Evolutionary conservation across 2,888 invertebrate species (phyloP).

Genomic region (Polydrusus cervinus): DNA sequence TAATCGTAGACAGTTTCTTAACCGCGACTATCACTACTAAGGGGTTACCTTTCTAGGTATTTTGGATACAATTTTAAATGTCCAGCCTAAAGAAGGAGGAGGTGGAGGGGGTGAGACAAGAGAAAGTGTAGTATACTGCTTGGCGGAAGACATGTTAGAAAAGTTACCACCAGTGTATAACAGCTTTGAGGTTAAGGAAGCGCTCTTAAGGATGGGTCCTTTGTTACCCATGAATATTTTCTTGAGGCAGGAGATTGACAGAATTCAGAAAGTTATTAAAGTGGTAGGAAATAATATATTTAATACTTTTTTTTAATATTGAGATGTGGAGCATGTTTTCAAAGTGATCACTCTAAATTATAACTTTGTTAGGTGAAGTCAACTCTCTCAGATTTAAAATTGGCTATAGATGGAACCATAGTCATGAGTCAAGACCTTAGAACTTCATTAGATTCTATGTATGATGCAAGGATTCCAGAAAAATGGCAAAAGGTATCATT

Average conservation of each 20-base stretch:
- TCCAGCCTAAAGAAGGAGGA: conserved; percentile 97
- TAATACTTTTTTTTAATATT: too few relatives aligned
- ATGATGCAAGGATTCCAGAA: conserved; percentile 94
- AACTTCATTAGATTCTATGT: conserved; percentile 95
- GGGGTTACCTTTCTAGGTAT: conserved; percentile 73
- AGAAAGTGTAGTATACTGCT: conserved; percentile 91
- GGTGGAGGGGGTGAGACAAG: conserved; percentile 93
- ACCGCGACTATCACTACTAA: too few relatives aligned
- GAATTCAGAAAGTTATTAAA: conserved; percentile 91
- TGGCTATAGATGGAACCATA: conserved; percentile 97
- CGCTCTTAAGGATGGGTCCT: conserved; percentile 92
- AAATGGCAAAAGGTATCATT: conserved; percentile 84
- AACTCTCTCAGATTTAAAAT: conserved; percentile 90
- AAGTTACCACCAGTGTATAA: conserved; percentile 91
- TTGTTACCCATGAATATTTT: conserved; percentile 97
- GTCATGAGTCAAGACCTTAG: conserved; percentile 95
- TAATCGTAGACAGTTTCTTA: too few relatives aligned
- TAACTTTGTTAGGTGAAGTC: conserved; percentile 71
- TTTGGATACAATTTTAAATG: conserved; percentile 93
- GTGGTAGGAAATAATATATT: conserved; percentile 63
- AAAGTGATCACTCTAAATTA: too few relatives aligned
- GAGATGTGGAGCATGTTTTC: too few relatives aligned
- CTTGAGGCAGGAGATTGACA: conserved; percentile 84
- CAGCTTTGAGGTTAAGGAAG: conserved; percentile 91
- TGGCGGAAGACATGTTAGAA: conserved; percentile 94